Percentiles rank a stretch among this genome's conserved stretches.
Conservation (phyloP, 2,113 vertebrate species). For the Benitochromis conjunctus region DNA sequence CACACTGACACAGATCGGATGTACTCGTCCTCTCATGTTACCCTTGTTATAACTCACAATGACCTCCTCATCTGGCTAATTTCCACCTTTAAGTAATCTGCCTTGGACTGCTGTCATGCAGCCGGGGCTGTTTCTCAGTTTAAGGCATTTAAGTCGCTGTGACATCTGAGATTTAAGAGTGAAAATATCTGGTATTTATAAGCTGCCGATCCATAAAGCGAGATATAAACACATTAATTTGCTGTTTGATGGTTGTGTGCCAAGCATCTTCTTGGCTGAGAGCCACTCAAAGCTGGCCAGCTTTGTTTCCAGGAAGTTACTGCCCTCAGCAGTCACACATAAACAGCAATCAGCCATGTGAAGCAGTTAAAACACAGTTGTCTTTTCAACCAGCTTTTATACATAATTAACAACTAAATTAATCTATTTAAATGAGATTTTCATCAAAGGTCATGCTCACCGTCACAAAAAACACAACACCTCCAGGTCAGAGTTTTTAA, state of each 20-base stretch:
- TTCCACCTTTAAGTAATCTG: background rate
- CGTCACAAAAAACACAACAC: background rate
- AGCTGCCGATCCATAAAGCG: background rate
- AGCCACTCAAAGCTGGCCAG: background rate
- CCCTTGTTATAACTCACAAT: background rate
- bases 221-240: background rate
- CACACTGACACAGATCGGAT: background rate
- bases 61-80: background rate
- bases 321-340: background rate
- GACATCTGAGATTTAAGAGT: background rate
- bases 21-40: background rate
- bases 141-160: accelerated
- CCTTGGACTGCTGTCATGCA: accelerated
- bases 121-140: background rate
- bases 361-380: background rate
- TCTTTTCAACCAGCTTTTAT: background rate
- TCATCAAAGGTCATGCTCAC: background rate
- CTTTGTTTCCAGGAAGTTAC: background rate
- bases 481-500: background rate
- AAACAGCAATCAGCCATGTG: background rate
- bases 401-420: background rate
- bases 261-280: background rate
- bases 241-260: background rate
- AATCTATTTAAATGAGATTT: accelerated
- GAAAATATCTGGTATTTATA: background rate